Percentiles rank a stretch among this genome's conserved stretches.
These are phyloP conservation scores for Drosophila yooni DNA, from an alignment of 2,888 invertebrate species.

Conservation along the genomic window DNA sequence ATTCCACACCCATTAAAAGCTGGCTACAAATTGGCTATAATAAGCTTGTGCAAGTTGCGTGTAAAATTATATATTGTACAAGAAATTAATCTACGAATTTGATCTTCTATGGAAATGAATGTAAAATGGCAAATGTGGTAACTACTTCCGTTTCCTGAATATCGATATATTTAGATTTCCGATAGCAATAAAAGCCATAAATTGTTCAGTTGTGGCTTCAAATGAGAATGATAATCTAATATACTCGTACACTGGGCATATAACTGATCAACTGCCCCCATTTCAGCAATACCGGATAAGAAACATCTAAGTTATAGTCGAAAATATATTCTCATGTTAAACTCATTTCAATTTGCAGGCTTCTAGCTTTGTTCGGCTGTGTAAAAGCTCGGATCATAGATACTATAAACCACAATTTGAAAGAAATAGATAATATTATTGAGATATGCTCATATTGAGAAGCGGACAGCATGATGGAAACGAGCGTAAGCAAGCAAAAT, in stretches of 20 bases:
- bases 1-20: not conserved
- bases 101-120: not conserved
- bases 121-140: not conserved
- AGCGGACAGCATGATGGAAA: not conserved
- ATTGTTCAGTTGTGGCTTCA: not conserved
- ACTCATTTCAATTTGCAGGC: not conserved
- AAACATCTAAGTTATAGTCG: not conserved
- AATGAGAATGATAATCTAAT: not conserved
- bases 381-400: not conserved
- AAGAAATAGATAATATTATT: not conserved
- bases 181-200: not conserved
- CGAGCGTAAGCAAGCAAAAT: not conserved
- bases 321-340: not conserved
- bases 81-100: not conserved
- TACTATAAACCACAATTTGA: not conserved
- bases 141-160: not conserved
- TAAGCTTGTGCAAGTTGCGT: not conserved
- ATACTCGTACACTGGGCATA: not conserved
- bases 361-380: not conserved
- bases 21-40: not conserved
- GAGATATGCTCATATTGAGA: not conserved
- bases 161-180: not conserved
- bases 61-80: not conserved
- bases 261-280: not conserved
- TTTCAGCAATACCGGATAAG: not conserved